A percentile compares a stretch with the other conserved stretches of the same genome.
These are phyloP conservation scores for Pardosa pseudoannulata DNA, from an alignment of 2,888 invertebrate species.

Conservation along the genomic window DNA sequence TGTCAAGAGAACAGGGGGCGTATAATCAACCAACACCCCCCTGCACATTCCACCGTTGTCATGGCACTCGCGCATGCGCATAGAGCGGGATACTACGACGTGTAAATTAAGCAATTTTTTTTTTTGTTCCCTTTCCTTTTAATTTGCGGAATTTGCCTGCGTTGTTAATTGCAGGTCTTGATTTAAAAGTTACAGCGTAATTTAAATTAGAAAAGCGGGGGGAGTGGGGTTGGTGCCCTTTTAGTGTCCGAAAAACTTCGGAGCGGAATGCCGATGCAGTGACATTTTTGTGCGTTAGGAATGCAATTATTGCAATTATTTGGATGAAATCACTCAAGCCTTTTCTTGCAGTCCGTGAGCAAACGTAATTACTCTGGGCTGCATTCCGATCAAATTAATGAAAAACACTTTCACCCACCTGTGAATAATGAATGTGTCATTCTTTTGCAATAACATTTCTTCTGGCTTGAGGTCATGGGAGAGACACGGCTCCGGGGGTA, in stretches of 20 bases:
- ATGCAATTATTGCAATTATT: slow-evolving; percentile 72
- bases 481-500: no score
- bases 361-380: slow-evolving; percentile 52
- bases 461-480: background rate
- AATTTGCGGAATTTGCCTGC: slow-evolving; percentile 65
- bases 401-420: slow-evolving; percentile 19
- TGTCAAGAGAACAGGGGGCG: slow-evolving; percentile 57
- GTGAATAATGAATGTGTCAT: slow-evolving; percentile 12
- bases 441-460: slow-evolving; percentile 19
- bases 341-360: slow-evolving; percentile 26
- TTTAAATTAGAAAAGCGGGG: slow-evolving; percentile 59
- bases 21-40: slow-evolving; percentile 53
- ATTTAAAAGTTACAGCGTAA: slow-evolving; percentile 71
- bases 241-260: slow-evolving; percentile 59
- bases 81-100: slow-evolving; percentile 11
- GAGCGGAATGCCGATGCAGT: slow-evolving; percentile 38
- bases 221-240: slow-evolving; percentile 17
- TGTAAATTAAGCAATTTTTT: slow-evolving; percentile 62
- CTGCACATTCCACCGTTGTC: slow-evolving; percentile 57
- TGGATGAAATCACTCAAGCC: slow-evolving; percentile 69
- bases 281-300: slow-evolving; percentile 60
- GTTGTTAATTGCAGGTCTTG: slow-evolving; percentile 71
- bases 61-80: slow-evolving; percentile 58
- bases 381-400: slow-evolving; percentile 17
- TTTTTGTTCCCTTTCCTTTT: slow-evolving; percentile 38